phyloP scores from a whole-genome alignment of 1,140 invertebrate species.

The Harpegnathos saltator region DNA sequence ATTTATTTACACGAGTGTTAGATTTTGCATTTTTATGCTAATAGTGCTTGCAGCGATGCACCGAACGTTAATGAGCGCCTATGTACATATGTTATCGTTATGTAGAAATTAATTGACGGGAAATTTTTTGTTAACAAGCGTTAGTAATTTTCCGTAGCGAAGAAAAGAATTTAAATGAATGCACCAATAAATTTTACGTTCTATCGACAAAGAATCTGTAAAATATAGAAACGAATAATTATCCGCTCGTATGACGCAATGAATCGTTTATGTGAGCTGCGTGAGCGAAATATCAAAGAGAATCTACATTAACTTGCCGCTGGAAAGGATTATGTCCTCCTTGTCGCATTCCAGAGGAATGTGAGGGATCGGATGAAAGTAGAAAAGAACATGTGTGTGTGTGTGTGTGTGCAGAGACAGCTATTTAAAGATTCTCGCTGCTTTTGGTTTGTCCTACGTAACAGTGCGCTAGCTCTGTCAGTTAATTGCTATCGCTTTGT shows the following conservation, averaged over 20 bases:
- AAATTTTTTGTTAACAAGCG: neutral
- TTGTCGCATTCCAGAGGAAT: conserved; percentile 39
- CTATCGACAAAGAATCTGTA: too few relatives aligned
- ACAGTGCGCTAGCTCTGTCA: conserved; percentile 37
- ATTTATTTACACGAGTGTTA: neutral
- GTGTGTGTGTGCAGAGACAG: conserved; percentile 58
- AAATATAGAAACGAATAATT: too few relatives aligned
- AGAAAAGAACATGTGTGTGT: conserved; percentile 42
- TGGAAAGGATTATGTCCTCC: conserved; percentile 33
- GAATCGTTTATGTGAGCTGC: too few relatives aligned
- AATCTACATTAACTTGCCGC: neutral
- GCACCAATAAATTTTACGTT: neutral
- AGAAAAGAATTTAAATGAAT: neutral
- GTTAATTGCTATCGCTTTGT: conserved; percentile 64
- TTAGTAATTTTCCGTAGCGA: too few relatives aligned
- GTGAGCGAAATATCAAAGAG: neutral
- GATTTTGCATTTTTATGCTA: neutral
- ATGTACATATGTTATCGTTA: neutral
- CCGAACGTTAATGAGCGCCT: too few relatives aligned
- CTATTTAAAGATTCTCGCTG: conserved; percentile 74
- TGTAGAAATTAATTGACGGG: conserved; percentile 12
- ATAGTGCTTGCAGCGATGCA: too few relatives aligned
- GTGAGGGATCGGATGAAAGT: conserved; percentile 39
- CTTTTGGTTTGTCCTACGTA: conserved; percentile 69
- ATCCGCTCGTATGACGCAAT: too few relatives aligned